phyloP scores from a whole-genome alignment of 2,888 invertebrate species.

The Drosophila putrida region DNA sequence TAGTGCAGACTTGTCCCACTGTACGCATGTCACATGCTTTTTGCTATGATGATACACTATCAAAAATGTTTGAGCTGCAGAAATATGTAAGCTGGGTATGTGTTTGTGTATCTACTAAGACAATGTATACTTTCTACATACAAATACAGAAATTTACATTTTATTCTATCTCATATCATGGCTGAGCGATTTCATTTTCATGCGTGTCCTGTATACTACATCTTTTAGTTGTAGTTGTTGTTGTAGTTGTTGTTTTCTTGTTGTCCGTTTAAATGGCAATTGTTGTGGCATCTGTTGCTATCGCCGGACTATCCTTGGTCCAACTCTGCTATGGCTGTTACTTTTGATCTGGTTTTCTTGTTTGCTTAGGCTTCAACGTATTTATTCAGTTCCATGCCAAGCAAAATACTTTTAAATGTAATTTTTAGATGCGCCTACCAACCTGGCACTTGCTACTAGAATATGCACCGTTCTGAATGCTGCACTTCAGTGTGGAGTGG shows the following conservation, averaged over 20 bases:
- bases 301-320: conserved; percentile 1
- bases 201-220: conserved; percentile 56
- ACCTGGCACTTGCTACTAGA: conserved; percentile 35
- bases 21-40: conserved; percentile 28
- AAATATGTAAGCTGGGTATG: conserved; percentile 50
- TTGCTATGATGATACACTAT: conserved; percentile 57
- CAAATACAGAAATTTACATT: conserved; percentile 44
- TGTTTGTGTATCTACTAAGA: conserved; percentile 24
- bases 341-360: conserved; percentile 66
- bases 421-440: conserved; percentile 68
- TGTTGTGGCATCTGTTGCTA: conserved; percentile 77
- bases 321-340: conserved; percentile 29
- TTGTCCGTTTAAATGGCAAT: conserved; percentile 64
- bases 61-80: conserved; percentile 68
- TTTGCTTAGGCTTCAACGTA: conserved; percentile 50
- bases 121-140: conserved; percentile 13
- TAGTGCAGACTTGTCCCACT: conserved; percentile 37
- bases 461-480: conserved; percentile 57
- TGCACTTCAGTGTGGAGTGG: conserved; percentile 63
- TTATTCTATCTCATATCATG: conserved; percentile 69
- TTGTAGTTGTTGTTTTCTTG: conserved; percentile 51
- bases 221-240: conserved; percentile 47
- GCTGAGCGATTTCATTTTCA: conserved; percentile 66
- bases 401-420: conserved; percentile 77
- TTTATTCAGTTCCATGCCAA: conserved; percentile 58